Evolutionary conservation across 1,140 invertebrate genomes (phyloP).

Genomic region (Aphelinus certus): DNA sequence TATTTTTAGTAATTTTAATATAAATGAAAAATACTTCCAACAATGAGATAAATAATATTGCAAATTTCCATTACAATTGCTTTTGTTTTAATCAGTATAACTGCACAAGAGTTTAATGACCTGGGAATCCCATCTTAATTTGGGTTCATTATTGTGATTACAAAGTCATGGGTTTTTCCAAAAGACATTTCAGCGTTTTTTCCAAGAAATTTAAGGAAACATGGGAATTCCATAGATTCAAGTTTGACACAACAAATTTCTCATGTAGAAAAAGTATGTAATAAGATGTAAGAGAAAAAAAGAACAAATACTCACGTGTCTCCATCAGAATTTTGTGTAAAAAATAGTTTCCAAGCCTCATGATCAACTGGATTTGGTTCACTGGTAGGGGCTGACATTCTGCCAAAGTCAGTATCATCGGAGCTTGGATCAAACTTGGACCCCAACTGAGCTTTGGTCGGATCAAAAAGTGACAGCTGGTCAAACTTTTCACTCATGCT

Average conservation of each 20-base stretch:
- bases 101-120: too few relatives aligned
- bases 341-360: constrained; percentile 69
- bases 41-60: too few relatives aligned
- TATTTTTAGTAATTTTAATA: too few relatives aligned
- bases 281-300: constrained; percentile 27
- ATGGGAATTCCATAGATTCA: too few relatives aligned
- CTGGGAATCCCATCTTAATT: too few relatives aligned
- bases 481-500: constrained; percentile 66
- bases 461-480: constrained; percentile 59
- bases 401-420: constrained; percentile 18
- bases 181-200: background rate
- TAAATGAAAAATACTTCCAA: too few relatives aligned
- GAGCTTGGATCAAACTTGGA: constrained; percentile 38
- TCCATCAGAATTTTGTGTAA: constrained; percentile 74
- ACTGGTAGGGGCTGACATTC: constrained; percentile 5
- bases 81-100: too few relatives aligned
- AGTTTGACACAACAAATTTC: too few relatives aligned
- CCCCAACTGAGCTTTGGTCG: constrained; percentile 44
- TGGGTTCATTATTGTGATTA: background rate
- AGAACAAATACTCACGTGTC: constrained; percentile 69
- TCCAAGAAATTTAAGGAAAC: too few relatives aligned
- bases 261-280: too few relatives aligned
- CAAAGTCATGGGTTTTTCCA: constrained; percentile 14
- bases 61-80: too few relatives aligned
- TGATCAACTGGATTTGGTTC: constrained; percentile 36